A percentile compares a stretch with the other conserved stretches of the same genome.
Evolutionary conservation across 2,888 invertebrate species (phyloP).

Genomic region (Thysanoteuthis rhombus): DNA sequence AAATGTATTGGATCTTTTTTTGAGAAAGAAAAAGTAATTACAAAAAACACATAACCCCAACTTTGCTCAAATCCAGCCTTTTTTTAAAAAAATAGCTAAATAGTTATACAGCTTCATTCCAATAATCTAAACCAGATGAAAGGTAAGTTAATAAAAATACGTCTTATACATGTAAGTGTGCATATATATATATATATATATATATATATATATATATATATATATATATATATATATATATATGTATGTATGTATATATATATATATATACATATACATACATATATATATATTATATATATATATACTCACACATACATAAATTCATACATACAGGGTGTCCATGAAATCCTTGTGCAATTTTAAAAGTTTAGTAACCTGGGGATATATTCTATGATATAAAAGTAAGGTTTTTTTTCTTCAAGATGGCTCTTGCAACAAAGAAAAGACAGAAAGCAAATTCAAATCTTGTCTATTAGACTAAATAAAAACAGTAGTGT

Average conservation of each 20-base stretch:
- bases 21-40: background rate
- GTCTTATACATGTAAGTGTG: background rate
- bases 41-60: background rate
- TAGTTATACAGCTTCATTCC: background rate
- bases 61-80: background rate
- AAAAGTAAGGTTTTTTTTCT: no score
- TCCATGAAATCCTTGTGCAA: no score
- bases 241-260: background rate
- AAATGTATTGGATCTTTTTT: background rate
- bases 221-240: background rate
- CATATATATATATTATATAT: no score
- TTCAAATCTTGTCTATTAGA: no score
- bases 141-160: background rate
- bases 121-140: background rate
- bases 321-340: no score
- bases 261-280: no score
- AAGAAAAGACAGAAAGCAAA: no score
- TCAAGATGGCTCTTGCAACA: no score
- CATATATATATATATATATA: background rate
- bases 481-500: no score
- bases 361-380: no score
- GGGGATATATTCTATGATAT: no score
- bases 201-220: background rate
- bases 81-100: background rate
- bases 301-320: no score